A percentile compares a stretch with the other conserved stretches of the same genome.
phyloP scores from a whole-genome alignment of 2,113 vertebrate species.

The Thinocorus orbignyianus region DNA sequence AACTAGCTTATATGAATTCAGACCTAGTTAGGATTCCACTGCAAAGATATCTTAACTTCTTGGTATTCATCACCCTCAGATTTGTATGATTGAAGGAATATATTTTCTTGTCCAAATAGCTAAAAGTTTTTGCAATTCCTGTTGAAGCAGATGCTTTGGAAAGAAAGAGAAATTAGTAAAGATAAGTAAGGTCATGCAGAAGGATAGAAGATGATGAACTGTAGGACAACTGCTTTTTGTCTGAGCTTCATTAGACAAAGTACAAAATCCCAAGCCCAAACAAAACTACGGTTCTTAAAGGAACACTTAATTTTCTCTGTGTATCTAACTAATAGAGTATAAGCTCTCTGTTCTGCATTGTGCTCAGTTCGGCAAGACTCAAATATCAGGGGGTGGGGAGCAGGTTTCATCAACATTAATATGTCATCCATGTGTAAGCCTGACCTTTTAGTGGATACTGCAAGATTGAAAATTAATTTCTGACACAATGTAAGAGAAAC shows the following conservation, averaged over 20 bases:
- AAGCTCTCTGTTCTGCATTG: background rate
- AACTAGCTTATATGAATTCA: background rate
- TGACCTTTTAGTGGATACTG: background rate
- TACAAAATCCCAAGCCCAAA: background rate
- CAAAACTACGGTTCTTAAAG: background rate
- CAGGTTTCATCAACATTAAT: background rate
- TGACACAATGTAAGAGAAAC: background rate
- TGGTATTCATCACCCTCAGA: background rate
- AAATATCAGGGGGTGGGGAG: rapidly evolving
- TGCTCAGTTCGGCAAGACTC: background rate
- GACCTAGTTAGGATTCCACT: background rate
- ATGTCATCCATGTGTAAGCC: background rate
- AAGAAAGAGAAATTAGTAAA: background rate
- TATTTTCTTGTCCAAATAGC: background rate
- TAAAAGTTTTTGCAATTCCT: background rate
- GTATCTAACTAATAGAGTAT: background rate
- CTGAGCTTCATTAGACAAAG: background rate
- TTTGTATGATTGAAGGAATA: background rate
- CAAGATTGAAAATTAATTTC: background rate
- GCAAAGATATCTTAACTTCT: background rate
- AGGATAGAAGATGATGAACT: background rate
- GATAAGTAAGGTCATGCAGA: background rate
- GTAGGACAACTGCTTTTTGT: background rate
- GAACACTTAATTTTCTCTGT: background rate
- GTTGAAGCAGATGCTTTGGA: background rate